Base-by-base conservation (phyloP, 2,888 invertebrate species). In the Melangyna quadrimaculata region DNA sequence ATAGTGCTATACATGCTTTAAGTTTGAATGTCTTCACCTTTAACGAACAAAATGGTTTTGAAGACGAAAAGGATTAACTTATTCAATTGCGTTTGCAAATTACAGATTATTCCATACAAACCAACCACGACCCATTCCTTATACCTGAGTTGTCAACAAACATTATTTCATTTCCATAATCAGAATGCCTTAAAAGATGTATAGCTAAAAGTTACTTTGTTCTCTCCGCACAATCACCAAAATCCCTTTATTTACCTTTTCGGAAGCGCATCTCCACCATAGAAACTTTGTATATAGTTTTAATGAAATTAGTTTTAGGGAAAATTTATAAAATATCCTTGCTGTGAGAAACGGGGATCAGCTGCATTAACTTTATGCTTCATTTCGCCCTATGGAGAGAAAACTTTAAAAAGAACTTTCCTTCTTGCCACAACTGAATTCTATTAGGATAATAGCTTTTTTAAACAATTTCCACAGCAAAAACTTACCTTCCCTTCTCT, bases 371-470 rank as follows among this genome's bases (percentile, higher is more conserved):
- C 27, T 65, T 65, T 65, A 1, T 7, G 45, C 65, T 45, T 19
- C 32, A 45, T 65, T 65, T 65, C 17, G 1, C 12, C 29, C n/a
- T n/a, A n/a, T n/a, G n/a, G n/a, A 27, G 12, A 5, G 14, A 14
- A 45, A 65, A 65, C 45, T 45, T 65, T 27, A 45, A 45, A 45
- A 65, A 19, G 12, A 45, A 29, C 12, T 65, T 40, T 37, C 14
- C 65, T 32, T 29, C 17, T 37, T 35, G 59, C 59, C 35, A 55
- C 9, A 32, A 14, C 45, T 45, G 45, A 65, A 45, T 65, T 65
- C 65, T 45, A 45, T 65, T 65, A 45, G 45, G 45, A 65, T 65
- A 65, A 65, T 65, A 65, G 45, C 65, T 43, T 45, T 45, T 65
- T 29, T 65, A 65, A 65, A 65, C 29, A 19, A 19, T 65, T 65